phyloP scores from a whole-genome alignment of 2,113 vertebrate species.

The Odontesthes bonariensis region DNA sequence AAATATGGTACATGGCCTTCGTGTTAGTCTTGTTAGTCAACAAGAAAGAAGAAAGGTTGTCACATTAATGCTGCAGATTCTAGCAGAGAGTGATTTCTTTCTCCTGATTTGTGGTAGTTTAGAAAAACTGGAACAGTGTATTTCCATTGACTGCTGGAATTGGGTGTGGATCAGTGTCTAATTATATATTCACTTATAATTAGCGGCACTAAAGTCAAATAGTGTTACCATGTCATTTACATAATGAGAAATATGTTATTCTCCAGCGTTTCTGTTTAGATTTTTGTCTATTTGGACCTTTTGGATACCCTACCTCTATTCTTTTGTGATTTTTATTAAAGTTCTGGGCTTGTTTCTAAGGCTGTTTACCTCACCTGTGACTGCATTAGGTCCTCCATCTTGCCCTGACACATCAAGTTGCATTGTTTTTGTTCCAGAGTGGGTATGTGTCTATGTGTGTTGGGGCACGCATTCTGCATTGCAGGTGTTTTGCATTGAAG shows the following conservation, averaged over 20 bases:
- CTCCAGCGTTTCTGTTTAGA: not conserved
- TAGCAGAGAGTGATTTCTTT: too few species aligned
- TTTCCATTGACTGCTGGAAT: too few species aligned
- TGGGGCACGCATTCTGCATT: not conserved
- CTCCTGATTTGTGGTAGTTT: too few species aligned
- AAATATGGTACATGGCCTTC: too few species aligned
- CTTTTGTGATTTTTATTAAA: not conserved
- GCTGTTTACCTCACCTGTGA: not conserved
- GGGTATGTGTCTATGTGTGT: not conserved
- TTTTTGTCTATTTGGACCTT: not conserved
- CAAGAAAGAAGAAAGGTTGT: too few species aligned
- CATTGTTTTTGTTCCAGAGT: not conserved
- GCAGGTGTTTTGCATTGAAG: constrained; percentile 33
- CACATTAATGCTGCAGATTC: too few species aligned
- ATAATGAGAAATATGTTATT: not conserved
- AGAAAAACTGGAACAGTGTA: too few species aligned
- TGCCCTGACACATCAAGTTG: not conserved
- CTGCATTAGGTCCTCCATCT: not conserved
- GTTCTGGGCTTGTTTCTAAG: not conserved
- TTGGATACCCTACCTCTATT: not conserved
- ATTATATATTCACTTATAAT: too few species aligned
- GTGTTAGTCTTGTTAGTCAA: too few species aligned
- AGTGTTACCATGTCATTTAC: too few species aligned
- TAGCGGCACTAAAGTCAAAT: too few species aligned
- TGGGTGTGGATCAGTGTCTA: too few species aligned